A percentile compares a stretch with the other conserved stretches of the same genome.
These are phyloP conservation scores for Alouatta palliata DNA, from an alignment of 2,113 vertebrate genomes.

Conservation along the genomic window DNA sequence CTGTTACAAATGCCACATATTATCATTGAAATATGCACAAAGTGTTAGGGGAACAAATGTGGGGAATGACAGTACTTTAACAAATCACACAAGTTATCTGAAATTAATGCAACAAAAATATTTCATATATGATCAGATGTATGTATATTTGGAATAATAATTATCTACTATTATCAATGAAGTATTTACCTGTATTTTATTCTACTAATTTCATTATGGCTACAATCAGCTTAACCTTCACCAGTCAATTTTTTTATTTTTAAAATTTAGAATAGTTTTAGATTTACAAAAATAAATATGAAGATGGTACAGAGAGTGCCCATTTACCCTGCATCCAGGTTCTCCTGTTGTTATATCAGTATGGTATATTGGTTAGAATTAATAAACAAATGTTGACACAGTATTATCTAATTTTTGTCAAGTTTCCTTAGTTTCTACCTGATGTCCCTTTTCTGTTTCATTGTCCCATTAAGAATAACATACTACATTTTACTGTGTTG, in stretches of 20 bases:
- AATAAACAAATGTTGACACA: not conserved
- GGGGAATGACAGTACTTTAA: not conserved
- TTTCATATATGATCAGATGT: not conserved
- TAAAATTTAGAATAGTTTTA: not conserved
- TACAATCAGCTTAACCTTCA: not conserved
- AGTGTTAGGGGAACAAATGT: not conserved
- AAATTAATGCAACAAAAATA: not conserved
- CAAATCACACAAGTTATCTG: not conserved
- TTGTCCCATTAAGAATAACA: not conserved
- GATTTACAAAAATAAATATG: not conserved
- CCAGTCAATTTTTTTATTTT: not conserved
- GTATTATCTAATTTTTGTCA: not conserved
- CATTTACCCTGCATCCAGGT: rapidly evolving
- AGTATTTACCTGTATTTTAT: not conserved
- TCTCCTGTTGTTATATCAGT: too few relatives aligned
- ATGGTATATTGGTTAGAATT: not conserved
- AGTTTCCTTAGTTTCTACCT: not conserved
- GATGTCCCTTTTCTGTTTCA: not conserved
- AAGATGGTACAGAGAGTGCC: not conserved
- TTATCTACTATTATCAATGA: not conserved
- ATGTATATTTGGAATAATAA: not conserved
- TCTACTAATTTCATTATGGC: not conserved
- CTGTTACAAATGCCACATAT: not conserved
- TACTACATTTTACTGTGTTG: not conserved
- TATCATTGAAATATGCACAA: not conserved